Percentiles rank a stretch among this genome's conserved stretches.
phyloP scores from a whole-genome alignment of 2,797 vertebrate species.

The Sebastes glaucus region DNA sequence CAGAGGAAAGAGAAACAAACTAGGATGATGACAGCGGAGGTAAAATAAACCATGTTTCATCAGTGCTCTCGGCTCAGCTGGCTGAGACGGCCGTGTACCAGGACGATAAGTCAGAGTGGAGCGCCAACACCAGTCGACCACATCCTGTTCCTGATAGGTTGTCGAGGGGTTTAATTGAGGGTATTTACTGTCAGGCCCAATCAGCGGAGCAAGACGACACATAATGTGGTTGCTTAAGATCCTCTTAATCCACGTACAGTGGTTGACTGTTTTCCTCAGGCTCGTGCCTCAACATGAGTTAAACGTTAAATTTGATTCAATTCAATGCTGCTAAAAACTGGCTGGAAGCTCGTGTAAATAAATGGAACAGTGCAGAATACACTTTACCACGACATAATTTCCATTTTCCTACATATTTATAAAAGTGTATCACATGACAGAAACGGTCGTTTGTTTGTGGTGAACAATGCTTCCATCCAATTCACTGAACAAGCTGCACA shows the following conservation, averaged over 20 bases:
- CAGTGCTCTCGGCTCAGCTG: slow-evolving; percentile 29
- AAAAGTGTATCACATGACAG: slow-evolving; percentile 29
- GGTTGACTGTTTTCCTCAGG: slow-evolving; percentile 14
- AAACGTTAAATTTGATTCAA: slow-evolving; percentile 17
- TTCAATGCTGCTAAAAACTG: slow-evolving; percentile 2
- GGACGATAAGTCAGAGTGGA: slow-evolving; percentile 41
- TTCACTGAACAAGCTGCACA: slow-evolving; percentile 13
- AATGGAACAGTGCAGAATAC: slow-evolving; percentile 25
- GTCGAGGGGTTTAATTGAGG: slow-evolving; percentile 49
- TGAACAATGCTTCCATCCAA: background rate
- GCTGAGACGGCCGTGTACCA: slow-evolving; percentile 28
- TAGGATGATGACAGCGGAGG: slow-evolving; percentile 55
- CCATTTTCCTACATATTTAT: slow-evolving; percentile 31
- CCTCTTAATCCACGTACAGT: slow-evolving; percentile 25
- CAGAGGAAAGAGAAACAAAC: slow-evolving; percentile 70
- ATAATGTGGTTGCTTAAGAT: slow-evolving; percentile 23
- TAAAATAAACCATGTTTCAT: slow-evolving; percentile 72
- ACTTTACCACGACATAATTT: slow-evolving; percentile 9
- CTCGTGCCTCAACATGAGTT: background rate
- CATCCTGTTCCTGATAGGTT: slow-evolving; percentile 61
- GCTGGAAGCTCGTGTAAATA: slow-evolving; percentile 39
- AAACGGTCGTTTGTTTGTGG: background rate
- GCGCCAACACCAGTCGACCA: slow-evolving; percentile 52
- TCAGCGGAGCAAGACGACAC: slow-evolving; percentile 44
- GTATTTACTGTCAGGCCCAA: slow-evolving; percentile 69